Evolutionary conservation across 2,797 vertebrate species (phyloP).

Genomic region (Mallotus villosus): DNA sequence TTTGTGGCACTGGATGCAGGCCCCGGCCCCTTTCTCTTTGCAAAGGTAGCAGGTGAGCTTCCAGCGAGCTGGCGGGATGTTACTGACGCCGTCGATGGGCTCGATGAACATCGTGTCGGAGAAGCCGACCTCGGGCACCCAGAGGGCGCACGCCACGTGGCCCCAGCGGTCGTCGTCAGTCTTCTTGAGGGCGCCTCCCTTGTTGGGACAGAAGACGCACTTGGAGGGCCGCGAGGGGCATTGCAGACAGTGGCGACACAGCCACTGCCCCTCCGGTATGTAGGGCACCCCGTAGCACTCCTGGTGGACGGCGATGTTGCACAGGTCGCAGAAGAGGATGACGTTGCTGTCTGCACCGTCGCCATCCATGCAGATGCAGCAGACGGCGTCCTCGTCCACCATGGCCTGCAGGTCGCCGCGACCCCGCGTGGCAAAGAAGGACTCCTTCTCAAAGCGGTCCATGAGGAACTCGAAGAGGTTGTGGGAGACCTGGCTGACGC

Average conservation of each 20-base stretch:
- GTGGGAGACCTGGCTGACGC: slow-evolving; percentile 88
- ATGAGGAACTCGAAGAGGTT: slow-evolving; percentile 97
- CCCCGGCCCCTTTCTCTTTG: slow-evolving; percentile 92
- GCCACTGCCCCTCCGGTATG: slow-evolving; percentile 96
- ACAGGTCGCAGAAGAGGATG: slow-evolving; percentile 96
- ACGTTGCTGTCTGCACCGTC: slow-evolving; percentile 97
- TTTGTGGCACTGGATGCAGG: slow-evolving; percentile 97
- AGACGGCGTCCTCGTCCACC: slow-evolving; percentile 96
- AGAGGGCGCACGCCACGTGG: slow-evolving; percentile 94
- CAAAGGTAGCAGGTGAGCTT: slow-evolving; percentile 98
- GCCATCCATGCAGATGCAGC: slow-evolving; percentile 98
- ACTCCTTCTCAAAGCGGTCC: slow-evolving; percentile 98
- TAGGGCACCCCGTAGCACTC: slow-evolving; percentile 98
- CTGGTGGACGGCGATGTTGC: slow-evolving; percentile 97
- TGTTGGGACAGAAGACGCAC: slow-evolving; percentile 96
- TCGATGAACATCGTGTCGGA: slow-evolving; percentile 97
- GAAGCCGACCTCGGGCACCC: slow-evolving; percentile 98
- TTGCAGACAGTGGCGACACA: slow-evolving; percentile 94
- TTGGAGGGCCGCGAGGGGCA: slow-evolving; percentile 84
- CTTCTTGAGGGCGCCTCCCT: slow-evolving; percentile 95
- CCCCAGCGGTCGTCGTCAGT: slow-evolving; percentile 98
- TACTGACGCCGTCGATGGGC: slow-evolving; percentile 94
- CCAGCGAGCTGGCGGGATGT: slow-evolving; percentile 96
- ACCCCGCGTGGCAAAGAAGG: slow-evolving; percentile 85
- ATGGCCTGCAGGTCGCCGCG: slow-evolving; percentile 84